A percentile compares a stretch with the other conserved stretches of the same genome.
Conservation (phyloP, 2,113 vertebrate species). For the Equus przewalskii region DNA sequence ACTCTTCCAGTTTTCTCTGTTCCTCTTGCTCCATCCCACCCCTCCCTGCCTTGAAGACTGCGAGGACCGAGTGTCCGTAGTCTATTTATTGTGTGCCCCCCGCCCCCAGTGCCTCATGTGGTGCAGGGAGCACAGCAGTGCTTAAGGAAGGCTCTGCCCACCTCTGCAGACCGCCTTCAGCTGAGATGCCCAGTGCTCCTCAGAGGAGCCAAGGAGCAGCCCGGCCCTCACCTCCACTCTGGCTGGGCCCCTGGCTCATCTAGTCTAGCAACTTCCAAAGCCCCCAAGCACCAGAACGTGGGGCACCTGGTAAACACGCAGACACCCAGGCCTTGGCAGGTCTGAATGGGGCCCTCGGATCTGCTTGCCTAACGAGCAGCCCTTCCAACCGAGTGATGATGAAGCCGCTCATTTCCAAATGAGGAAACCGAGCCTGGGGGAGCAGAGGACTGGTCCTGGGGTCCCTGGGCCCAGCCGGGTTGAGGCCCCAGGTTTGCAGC, state of each 20-base stretch:
- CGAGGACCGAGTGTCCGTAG: accelerated
- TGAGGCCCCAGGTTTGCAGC: neutral
- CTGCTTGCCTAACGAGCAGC: neutral
- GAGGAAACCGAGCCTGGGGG: neutral
- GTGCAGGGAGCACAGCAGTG: neutral
- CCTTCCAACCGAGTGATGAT: accelerated
- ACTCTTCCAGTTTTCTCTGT: neutral
- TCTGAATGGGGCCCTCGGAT: neutral
- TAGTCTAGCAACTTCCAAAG: accelerated
- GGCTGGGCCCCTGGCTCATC: accelerated
- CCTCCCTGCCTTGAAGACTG: neutral
- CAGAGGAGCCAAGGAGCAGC: neutral
- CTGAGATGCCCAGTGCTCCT: neutral
- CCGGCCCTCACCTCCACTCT: accelerated
- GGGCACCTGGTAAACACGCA: neutral
- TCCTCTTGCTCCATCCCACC: accelerated
- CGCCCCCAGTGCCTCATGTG: neutral
- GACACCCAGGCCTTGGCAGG: accelerated
- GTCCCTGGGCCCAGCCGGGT: neutral
- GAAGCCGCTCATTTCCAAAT: accelerated
- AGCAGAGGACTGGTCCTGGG: neutral
- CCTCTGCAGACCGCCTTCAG: accelerated
- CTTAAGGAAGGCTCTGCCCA: neutral
- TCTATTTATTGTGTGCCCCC: neutral
- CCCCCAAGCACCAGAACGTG: accelerated